phyloP scores from a whole-genome alignment of 1,140 invertebrate species.

The Rhagoletis zephyria region DNA sequence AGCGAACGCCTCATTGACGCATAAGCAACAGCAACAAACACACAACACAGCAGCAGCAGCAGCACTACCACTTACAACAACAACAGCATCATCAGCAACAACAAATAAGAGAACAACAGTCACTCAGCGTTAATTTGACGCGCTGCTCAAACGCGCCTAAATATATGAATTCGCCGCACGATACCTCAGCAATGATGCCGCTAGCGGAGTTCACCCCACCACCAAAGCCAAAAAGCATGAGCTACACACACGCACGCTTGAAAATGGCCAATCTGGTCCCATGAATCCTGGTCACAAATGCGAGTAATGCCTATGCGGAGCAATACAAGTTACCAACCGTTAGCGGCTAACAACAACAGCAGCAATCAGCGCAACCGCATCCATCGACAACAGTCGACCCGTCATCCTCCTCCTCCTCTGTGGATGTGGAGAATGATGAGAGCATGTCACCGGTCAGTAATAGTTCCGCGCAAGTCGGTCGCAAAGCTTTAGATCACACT shows the following conservation, averaged over 20 bases:
- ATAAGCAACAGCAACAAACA: conserved; percentile 31
- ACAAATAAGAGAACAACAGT: conserved; percentile 16
- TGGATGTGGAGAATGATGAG: conserved; percentile 54
- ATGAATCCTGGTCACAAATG: conserved; percentile 53
- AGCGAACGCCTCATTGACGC: not conserved
- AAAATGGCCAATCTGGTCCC: conserved; percentile 35
- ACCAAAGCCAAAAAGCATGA: conserved; percentile 7
- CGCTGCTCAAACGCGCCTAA: conserved; percentile 25
- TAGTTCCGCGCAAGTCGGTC: not conserved
- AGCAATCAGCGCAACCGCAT: not conserved
- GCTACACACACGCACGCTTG: not conserved
- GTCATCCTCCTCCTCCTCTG: conserved; percentile 43
- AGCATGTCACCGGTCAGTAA: conserved; percentile 44
- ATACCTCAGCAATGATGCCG: conserved; percentile 15
- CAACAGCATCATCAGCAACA: not conserved
- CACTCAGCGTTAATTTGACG: conserved; percentile 17
- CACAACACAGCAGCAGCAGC: not conserved
- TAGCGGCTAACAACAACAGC: not conserved
- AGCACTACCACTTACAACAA: not conserved
- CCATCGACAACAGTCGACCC: conserved; percentile 15
- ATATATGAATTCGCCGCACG: conserved; percentile 13
- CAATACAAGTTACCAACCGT: conserved; percentile 13
- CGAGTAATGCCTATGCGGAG: not conserved
- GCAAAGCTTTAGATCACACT: not conserved
- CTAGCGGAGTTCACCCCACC: not conserved